Evolutionary conservation across 1,140 invertebrate genomes (phyloP).

Genomic region (Myzus persicae): DNA sequence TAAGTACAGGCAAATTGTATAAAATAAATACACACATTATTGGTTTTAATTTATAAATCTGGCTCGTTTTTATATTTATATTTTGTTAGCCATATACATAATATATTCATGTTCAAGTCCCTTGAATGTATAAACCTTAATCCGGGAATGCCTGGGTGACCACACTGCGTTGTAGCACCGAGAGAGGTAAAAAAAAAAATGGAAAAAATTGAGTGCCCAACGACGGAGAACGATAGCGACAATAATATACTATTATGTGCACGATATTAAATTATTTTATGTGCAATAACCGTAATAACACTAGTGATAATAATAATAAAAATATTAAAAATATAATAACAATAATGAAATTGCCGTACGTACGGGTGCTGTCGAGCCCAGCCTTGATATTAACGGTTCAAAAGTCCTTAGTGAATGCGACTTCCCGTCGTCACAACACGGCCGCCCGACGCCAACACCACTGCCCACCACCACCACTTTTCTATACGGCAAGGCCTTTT

Average conservation of each 20-base stretch:
- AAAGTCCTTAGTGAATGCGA: background rate
- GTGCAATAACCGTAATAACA: background rate
- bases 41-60: background rate
- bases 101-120: background rate
- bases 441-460: background rate
- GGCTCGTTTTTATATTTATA: background rate
- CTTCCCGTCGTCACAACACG: background rate
- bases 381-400: background rate
- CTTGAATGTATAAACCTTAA: background rate
- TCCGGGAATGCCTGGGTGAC: background rate
- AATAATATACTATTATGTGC: background rate
- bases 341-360: background rate
- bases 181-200: background rate
- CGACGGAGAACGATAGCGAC: background rate
- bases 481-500: background rate
- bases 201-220: background rate
- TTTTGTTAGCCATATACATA: background rate
- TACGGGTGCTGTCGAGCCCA: background rate
- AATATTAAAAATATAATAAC: background rate
- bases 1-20: background rate
- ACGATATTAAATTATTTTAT: slow-evolving; percentile 3
- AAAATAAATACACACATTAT: background rate
- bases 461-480: no score
- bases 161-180: background rate
- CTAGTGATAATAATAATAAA: background rate